phyloP scores from a whole-genome alignment of 2,113 vertebrate genomes.

The Gadus chalcogrammus region DNA sequence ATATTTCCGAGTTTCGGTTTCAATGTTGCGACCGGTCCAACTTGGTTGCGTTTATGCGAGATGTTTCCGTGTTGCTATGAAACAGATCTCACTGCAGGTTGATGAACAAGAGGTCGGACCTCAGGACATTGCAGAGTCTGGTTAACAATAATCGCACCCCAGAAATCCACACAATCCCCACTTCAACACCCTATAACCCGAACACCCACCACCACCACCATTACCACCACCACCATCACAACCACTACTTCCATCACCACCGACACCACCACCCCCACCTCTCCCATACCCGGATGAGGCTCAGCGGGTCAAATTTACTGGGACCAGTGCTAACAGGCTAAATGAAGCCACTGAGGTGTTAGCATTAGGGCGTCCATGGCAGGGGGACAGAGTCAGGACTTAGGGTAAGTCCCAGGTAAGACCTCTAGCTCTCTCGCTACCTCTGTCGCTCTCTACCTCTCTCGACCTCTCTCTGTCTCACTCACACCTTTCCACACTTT shows the following conservation, averaged over 20 bases:
- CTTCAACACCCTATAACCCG: conserved; percentile 30
- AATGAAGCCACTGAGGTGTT: conserved; percentile 64
- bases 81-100: conserved; percentile 36
- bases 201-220: conserved; percentile 14
- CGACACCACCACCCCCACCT: background rate
- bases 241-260: too few species aligned
- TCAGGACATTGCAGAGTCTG: conserved; percentile 38
- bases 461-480: conserved; percentile 3
- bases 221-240: conserved; percentile 10
- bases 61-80: conserved; percentile 16
- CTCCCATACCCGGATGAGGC: conserved; percentile 1
- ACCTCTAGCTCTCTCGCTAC: conserved; percentile 16
- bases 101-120: conserved; percentile 38
- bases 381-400: conserved; percentile 50
- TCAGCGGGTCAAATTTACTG: conserved; percentile 26
- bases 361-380: conserved; percentile 43
- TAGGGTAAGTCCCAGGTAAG: conserved; percentile 44
- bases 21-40: conserved; percentile 39
- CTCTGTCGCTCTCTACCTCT: background rate
- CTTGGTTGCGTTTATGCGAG: background rate
- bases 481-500: background rate
- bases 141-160: conserved; percentile 50
- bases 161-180: conserved; percentile 59
- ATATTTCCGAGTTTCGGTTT: conserved; percentile 13
- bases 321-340: conserved; percentile 53